Evolutionary conservation across 2,888 invertebrate genomes (phyloP).

Genomic region (Mycalesis mineus): DNA sequence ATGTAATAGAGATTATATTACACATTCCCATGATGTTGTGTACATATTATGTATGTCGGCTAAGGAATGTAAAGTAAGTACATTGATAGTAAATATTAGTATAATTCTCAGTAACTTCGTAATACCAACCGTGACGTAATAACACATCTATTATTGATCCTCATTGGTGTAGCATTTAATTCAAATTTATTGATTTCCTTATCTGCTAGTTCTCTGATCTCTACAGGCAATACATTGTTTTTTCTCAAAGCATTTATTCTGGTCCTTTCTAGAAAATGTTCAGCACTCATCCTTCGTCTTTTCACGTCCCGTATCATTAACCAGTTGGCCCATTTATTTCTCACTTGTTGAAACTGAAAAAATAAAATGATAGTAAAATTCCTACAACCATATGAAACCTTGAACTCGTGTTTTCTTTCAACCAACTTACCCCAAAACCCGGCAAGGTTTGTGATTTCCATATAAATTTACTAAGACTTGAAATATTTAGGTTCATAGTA

Average conservation of each 20-base stretch:
- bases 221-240: constrained; percentile 90
- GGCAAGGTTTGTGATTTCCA: constrained; percentile 60
- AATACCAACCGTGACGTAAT: constrained; percentile 85
- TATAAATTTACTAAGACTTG: constrained; percentile 51
- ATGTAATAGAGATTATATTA: too few species aligned
- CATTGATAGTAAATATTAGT: too few species aligned
- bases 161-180: constrained; percentile 81
- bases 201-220: constrained; percentile 87
- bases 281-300: constrained; percentile 84
- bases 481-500: constrained; percentile 57
- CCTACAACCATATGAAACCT: background rate
- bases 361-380: background rate
- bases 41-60: too few species aligned
- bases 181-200: constrained; percentile 88
- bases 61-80: too few species aligned
- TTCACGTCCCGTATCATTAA: constrained; percentile 93
- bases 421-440: constrained; percentile 54
- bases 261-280: constrained; percentile 86
- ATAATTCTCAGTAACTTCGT: background rate
- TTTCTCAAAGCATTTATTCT: constrained; percentile 90
- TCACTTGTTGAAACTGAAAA: constrained; percentile 83
- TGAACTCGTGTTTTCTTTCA: background rate
- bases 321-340: constrained; percentile 88
- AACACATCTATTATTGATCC: constrained; percentile 87
- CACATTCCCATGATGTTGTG: too few species aligned